Evolutionary conservation across 1,140 invertebrate genomes (phyloP).

Genomic region (Apolygus lucorum): DNA sequence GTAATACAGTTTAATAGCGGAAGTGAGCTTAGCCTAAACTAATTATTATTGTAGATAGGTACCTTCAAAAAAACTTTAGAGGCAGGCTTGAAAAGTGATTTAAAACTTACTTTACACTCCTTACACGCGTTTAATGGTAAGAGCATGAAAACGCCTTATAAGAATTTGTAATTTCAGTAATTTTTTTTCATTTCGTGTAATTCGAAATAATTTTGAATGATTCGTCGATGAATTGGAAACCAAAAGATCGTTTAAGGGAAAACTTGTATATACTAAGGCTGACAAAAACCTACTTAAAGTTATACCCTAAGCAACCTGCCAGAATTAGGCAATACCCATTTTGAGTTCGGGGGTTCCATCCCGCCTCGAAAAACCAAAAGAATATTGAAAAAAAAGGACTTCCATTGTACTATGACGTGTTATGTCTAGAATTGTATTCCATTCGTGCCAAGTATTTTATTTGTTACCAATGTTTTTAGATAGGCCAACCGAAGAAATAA

Average conservation of each 20-base stretch:
- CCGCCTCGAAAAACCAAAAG: background rate
- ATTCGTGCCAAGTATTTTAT: constrained; percentile 30
- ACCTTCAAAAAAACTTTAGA: background rate
- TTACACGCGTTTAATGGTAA: too few species aligned
- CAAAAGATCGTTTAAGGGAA: background rate
- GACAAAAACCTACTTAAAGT: too few species aligned
- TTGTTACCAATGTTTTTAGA: constrained; percentile 27
- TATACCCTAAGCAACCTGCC: too few species aligned
- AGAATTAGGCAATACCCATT: too few species aligned
- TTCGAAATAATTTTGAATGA: too few species aligned
- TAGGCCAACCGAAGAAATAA: constrained; percentile 16
- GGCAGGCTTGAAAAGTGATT: constrained; percentile 12
- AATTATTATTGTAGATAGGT: constrained; percentile 5
- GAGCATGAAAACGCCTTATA: too few species aligned
- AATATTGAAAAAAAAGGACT: constrained; percentile 15
- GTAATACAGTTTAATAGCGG: constrained; percentile 19
- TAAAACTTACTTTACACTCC: too few species aligned
- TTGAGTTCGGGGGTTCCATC: too few species aligned
- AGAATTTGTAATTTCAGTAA: too few species aligned
- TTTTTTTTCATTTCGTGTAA: too few species aligned
- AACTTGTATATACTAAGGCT: constrained; percentile 15
- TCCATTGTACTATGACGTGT: constrained; percentile 18
- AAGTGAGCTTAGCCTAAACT: constrained; percentile 25
- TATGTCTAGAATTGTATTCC: constrained; percentile 22
- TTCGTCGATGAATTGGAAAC: too few species aligned